These are phyloP conservation scores for Chaitophorus viminalis DNA, from an alignment of 2,888 invertebrate genomes.

Conservation along the genomic window DNA sequence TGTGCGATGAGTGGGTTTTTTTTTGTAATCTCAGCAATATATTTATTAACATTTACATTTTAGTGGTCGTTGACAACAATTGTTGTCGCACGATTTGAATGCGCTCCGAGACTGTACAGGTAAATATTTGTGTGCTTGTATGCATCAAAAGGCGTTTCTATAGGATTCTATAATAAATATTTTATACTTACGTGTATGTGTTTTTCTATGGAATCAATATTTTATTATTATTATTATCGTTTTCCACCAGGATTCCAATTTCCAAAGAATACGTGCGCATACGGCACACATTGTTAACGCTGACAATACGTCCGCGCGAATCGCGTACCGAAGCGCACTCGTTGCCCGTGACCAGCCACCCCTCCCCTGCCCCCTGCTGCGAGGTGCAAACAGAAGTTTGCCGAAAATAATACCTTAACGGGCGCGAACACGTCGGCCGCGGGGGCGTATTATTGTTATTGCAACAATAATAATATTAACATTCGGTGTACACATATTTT, in stretches of 20 bases:
- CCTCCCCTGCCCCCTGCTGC: background rate
- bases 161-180: background rate
- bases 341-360: background rate
- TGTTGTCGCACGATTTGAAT: constrained; percentile 3
- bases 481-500: background rate
- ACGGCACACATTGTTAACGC: background rate
- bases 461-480: background rate
- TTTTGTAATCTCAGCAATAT: background rate
- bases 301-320: constrained; percentile 11
- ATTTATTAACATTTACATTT: constrained; percentile 34
- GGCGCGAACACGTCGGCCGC: background rate
- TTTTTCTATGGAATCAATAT: constrained; percentile 25
- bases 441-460: constrained; percentile 21
- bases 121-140: background rate
- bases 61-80: constrained; percentile 38
- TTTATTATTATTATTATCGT: background rate
- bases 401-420: background rate
- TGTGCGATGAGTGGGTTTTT: background rate
- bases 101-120: background rate
- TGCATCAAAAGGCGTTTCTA: constrained; percentile 1
- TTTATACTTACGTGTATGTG: background rate
- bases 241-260: constrained; percentile 6
- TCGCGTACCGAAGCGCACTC: background rate
- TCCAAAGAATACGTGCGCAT: background rate
- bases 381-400: background rate